Conservation (phyloP, 30 jellyfish, hydroid and myxozoan species). For the Clytia hemisphaerica region DNA sequence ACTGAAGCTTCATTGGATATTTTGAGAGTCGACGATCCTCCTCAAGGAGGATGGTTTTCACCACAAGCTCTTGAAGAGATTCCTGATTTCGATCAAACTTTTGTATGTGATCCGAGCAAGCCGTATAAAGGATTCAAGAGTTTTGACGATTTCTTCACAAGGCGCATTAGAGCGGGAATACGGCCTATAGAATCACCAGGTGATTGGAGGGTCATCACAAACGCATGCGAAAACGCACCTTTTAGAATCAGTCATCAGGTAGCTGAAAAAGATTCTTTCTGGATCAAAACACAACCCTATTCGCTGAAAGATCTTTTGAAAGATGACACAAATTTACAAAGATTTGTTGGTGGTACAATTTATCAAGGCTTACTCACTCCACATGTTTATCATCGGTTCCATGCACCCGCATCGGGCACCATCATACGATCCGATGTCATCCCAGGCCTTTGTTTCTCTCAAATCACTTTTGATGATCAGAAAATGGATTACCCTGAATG, state of each 20-base stretch:
- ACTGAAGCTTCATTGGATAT: too few species aligned
- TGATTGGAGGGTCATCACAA: too few species aligned
- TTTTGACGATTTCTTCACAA: neutral
- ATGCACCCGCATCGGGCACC: neutral
- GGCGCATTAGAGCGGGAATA: neutral
- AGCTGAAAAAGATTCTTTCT: neutral
- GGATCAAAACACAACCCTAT: slow-evolving; percentile 7
- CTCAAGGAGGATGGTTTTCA: slow-evolving; percentile 5
- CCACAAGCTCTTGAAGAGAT: neutral
- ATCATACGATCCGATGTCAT: neutral
- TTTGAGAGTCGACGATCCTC: too few species aligned
- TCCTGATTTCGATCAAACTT: neutral
- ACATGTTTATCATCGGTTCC: neutral
- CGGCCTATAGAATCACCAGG: neutral
- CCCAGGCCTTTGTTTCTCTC: neutral
- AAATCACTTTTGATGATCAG: neutral
- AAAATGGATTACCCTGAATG: neutral
- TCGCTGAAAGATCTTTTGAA: neutral
- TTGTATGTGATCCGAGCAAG: neutral
- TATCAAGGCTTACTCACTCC: neutral
- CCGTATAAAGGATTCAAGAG: neutral
- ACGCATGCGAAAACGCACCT: neutral
- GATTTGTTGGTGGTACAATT: neutral
- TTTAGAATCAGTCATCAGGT: neutral
- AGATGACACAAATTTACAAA: neutral